Conservation (phyloP, 92 coral and sea anemone genomes). For the Palythoa caribaeorum region DNA sequence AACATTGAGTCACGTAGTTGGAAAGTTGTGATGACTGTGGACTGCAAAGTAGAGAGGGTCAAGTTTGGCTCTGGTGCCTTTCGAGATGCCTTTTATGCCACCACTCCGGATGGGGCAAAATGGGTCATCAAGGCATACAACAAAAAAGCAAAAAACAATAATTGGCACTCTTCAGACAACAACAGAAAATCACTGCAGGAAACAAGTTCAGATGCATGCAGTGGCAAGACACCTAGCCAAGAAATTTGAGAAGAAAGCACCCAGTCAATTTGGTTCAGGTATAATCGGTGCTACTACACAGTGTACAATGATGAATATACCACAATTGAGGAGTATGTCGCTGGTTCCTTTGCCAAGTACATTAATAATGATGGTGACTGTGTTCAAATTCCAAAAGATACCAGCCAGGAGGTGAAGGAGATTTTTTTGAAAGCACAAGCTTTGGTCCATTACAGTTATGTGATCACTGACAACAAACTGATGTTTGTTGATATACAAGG, state of each 20-base stretch:
- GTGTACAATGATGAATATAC: constrained; percentile 56
- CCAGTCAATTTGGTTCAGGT: constrained; percentile 63
- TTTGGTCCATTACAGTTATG: constrained; percentile 65
- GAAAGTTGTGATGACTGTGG: constrained; percentile 11
- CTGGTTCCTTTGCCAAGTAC: constrained; percentile 68
- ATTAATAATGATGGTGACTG: constrained; percentile 65
- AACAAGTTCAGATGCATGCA: constrained; percentile 74
- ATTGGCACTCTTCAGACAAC: constrained; percentile 37
- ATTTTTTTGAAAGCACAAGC: constrained; percentile 67
- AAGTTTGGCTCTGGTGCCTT: constrained; percentile 69
- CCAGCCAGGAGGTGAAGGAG: constrained; percentile 50
- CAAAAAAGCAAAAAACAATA: constrained; percentile 13
- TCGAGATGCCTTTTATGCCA: constrained; percentile 41
- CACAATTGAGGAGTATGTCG: constrained; percentile 74
- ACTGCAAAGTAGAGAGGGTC: constrained; percentile 47
- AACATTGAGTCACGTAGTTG: constrained; percentile 65
- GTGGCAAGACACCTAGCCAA: constrained; percentile 74
- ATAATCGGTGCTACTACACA: constrained; percentile 66
- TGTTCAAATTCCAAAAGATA: constrained; percentile 51
- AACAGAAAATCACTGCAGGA: constrained; percentile 63
- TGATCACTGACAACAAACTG: constrained; percentile 47
- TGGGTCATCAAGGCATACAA: constrained; percentile 30
- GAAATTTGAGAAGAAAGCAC: constrained; percentile 53
- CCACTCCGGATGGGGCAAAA: constrained; percentile 51
- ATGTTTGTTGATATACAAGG: constrained; percentile 64